Conservation (phyloP, 2,797 vertebrate species). For the Mastacembelus armatus region DNA sequence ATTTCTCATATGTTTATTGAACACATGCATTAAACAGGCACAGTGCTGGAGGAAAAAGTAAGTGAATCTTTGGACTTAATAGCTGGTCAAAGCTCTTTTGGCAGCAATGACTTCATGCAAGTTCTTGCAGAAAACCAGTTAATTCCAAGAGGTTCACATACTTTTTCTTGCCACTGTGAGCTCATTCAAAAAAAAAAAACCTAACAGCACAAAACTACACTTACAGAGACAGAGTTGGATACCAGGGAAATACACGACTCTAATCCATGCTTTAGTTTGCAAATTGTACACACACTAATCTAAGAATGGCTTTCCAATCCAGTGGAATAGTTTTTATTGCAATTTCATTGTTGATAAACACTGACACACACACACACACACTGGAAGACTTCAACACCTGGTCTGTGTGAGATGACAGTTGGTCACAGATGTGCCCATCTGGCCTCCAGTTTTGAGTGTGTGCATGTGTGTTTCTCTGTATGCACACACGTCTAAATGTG, state of each 20-base stretch:
- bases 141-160: too few species aligned
- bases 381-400: constrained; percentile 58
- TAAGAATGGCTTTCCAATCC: constrained; percentile 57
- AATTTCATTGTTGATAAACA: constrained; percentile 45
- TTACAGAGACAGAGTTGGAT: neutral
- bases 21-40: too few species aligned
- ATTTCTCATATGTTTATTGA: too few species aligned
- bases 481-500: neutral
- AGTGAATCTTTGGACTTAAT: too few species aligned
- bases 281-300: constrained; percentile 54
- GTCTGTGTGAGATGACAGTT: constrained; percentile 55
- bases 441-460: constrained; percentile 42
- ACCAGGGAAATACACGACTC: neutral
- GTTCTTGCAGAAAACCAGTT: too few species aligned
- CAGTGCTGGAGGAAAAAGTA: too few species aligned
- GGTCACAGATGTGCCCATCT: constrained; percentile 74
- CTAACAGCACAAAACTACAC: too few species aligned
- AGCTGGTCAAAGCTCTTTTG: too few species aligned
- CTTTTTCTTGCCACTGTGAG: too few species aligned
- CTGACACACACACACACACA: constrained; percentile 10
- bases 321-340: constrained; percentile 50
- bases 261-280: constrained; percentile 42
- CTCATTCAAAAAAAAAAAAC: neutral
- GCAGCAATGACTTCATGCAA: too few species aligned
- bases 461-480: constrained; percentile 25